Evolutionary conservation across 2,113 vertebrate species (phyloP).

Genomic region (Myiopsitta monachus): DNA sequence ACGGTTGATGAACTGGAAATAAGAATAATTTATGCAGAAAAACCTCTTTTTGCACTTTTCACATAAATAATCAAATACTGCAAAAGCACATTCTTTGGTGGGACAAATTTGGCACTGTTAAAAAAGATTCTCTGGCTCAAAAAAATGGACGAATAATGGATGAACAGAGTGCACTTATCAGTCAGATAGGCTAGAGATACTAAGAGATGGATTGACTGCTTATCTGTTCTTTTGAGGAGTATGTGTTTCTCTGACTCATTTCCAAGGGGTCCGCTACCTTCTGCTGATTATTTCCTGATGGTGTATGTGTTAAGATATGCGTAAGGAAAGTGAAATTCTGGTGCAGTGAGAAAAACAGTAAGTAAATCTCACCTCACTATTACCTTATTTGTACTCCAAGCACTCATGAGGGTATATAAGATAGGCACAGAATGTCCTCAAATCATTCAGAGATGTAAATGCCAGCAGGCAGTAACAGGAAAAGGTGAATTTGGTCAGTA

Average conservation of each 20-base stretch:
- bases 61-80: constrained; percentile 51
- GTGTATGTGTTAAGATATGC: not conserved
- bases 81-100: not conserved
- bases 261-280: not conserved
- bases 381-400: not conserved
- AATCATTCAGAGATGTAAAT: not conserved
- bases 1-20: constrained; percentile 47
- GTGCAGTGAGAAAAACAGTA: not conserved
- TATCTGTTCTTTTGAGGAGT: not conserved
- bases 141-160: not conserved
- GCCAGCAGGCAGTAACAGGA: not conserved
- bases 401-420: not conserved
- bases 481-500: not conserved
- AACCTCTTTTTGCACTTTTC: constrained; percentile 46
- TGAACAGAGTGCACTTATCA: not conserved
- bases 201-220: not conserved
- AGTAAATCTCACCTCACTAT: not conserved
- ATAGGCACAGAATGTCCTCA: not conserved
- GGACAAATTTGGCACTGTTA: not conserved
- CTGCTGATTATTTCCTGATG: not conserved
- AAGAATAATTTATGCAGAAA: constrained; percentile 64
- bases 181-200: not conserved
- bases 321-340: not conserved
- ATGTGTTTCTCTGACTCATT: not conserved
- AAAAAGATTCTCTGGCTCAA: not conserved